phyloP scores from a whole-genome alignment of 2,888 invertebrate genomes.

The Nomada lathburiana region DNA sequence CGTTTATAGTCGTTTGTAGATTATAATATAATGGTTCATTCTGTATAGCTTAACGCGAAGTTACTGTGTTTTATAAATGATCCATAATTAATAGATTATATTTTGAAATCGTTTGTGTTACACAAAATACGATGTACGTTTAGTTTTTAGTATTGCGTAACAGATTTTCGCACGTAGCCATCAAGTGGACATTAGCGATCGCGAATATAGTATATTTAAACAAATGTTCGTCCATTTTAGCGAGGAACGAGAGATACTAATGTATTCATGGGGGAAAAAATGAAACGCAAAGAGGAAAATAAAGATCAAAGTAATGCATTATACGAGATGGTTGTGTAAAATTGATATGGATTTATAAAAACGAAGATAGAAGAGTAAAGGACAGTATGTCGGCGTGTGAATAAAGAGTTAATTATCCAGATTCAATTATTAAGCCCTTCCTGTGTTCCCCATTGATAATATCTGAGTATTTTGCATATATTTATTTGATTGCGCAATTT shows the following conservation, averaged over 20 bases:
- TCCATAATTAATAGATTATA: slow-evolving; percentile 25
- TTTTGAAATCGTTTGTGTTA: slow-evolving; percentile 16
- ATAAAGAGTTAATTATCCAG: slow-evolving; percentile 51
- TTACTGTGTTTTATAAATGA: slow-evolving; percentile 2
- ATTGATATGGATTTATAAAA: slow-evolving; percentile 43
- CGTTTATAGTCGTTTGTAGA: neutral
- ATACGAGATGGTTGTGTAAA: slow-evolving; percentile 11
- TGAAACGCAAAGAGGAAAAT: neutral
- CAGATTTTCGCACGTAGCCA: slow-evolving; percentile 26
- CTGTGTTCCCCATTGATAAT: neutral
- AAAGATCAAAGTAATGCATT: slow-evolving; percentile 3
- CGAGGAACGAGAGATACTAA: slow-evolving; percentile 8
- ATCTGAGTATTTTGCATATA: neutral
- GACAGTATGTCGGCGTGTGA: slow-evolving; percentile 30
- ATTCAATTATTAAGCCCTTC: slow-evolving; percentile 13
- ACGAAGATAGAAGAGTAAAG: slow-evolving; percentile 29
- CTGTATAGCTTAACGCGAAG: slow-evolving; percentile 3
- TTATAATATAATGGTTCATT: neutral
- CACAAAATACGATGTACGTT: neutral
- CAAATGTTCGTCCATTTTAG: slow-evolving; percentile 39
- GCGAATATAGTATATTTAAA: slow-evolving; percentile 38
- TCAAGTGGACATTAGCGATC: slow-evolving; percentile 37
- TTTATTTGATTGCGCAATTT: neutral
- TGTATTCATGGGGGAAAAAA: slow-evolving; percentile 23
- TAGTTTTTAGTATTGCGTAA: slow-evolving; percentile 35